Evolutionary conservation across 2,888 invertebrate genomes (phyloP).

Genomic region (Mesorhabditis belari): DNA sequence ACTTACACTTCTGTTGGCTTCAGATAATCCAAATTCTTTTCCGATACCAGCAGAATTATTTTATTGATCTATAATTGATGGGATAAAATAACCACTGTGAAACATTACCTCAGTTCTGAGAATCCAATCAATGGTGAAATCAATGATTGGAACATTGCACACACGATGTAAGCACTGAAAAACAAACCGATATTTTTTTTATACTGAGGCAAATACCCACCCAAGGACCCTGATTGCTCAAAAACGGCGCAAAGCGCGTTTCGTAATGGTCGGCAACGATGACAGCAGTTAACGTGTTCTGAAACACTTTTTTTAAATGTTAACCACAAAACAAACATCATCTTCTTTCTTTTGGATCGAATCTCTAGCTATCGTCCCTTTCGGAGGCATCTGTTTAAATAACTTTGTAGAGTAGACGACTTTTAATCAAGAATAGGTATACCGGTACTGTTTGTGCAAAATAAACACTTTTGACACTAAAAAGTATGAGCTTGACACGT

Average conservation of each 20-base stretch:
- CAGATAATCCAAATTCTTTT: slow-evolving; percentile 10
- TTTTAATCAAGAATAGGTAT: neutral
- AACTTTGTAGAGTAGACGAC: neutral
- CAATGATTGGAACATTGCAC: slow-evolving; percentile 22
- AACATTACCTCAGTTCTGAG: slow-evolving; percentile 12
- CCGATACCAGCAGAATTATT: slow-evolving; percentile 15
- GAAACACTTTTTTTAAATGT: neutral
- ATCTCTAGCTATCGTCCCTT: neutral
- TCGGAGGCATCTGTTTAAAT: neutral
- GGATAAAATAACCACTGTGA: neutral
- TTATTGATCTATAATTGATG: neutral
- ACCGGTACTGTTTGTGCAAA: neutral
- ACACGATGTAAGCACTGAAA: slow-evolving; percentile 16
- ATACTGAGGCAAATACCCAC: slow-evolving; percentile 1
- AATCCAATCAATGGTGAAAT: slow-evolving; percentile 20
- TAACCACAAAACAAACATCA: too few relatives aligned
- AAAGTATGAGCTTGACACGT: neutral
- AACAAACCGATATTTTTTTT: too few relatives aligned
- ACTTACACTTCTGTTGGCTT: slow-evolving; percentile 10
- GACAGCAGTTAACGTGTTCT: slow-evolving; percentile 12
- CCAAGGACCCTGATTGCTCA: slow-evolving; percentile 2
- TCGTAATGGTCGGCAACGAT: slow-evolving; percentile 24
- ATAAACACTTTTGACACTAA: neutral
- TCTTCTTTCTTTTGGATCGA: neutral
- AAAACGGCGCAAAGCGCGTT: slow-evolving; percentile 19